Conservation (phyloP, 2,888 invertebrate genomes). For the Scaptomyza cyrtandrae region DNA sequence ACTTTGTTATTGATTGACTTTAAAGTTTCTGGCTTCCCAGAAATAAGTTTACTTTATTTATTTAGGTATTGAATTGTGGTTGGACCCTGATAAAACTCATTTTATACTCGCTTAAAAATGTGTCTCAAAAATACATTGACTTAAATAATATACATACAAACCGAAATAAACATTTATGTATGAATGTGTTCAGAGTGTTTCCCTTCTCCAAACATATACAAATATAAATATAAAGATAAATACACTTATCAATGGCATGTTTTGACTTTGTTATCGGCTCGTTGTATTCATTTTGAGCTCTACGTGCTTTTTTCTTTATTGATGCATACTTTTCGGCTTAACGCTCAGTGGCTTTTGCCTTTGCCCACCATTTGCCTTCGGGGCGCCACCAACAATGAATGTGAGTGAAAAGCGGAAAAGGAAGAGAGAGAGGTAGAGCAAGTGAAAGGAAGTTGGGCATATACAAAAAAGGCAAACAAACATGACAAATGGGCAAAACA, state of each 20-base stretch:
- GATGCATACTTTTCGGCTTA: slow-evolving; percentile 76
- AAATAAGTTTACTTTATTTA: slow-evolving; percentile 16
- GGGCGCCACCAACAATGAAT: slow-evolving; percentile 25
- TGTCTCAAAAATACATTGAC: slow-evolving; percentile 49
- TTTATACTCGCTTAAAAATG: slow-evolving; percentile 2
- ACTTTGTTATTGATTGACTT: slow-evolving; percentile 40
- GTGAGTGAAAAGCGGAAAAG: background rate
- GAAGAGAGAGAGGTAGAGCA: background rate
- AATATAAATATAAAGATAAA: slow-evolving; percentile 5
- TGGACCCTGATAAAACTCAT: slow-evolving; percentile 9
- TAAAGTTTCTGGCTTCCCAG: slow-evolving; percentile 17
- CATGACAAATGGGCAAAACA: slow-evolving; percentile 60
- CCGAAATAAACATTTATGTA: background rate
- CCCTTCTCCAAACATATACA: background rate
- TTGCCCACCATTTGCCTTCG: slow-evolving; percentile 14
- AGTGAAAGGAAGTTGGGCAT: slow-evolving; percentile 1
- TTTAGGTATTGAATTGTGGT: slow-evolving; percentile 24
- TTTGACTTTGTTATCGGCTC: slow-evolving; percentile 62
- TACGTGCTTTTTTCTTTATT: slow-evolving; percentile 72
- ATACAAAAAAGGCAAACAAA: slow-evolving; percentile 37
- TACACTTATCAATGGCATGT: slow-evolving; percentile 63
- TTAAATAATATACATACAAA: slow-evolving; percentile 53
- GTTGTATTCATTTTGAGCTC: slow-evolving; percentile 8
- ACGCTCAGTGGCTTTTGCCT: slow-evolving; percentile 44
- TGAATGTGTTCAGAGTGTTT: background rate